Evolutionary conservation across 2,113 vertebrate species (phyloP).

Genomic region (Paracanthobrama guichenoti): DNA sequence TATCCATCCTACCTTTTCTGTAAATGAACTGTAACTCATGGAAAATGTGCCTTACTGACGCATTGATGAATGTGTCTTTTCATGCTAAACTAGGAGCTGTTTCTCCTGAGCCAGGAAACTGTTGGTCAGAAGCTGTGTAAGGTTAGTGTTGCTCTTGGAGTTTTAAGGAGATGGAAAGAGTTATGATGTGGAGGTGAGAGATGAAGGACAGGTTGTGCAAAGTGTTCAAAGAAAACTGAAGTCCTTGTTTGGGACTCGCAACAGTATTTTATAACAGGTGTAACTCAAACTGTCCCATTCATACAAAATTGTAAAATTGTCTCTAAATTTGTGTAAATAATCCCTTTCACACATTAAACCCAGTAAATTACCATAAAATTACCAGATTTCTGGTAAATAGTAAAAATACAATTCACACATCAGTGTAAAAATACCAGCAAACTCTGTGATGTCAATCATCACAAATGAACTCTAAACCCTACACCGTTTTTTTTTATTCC

Average conservation of each 20-base stretch:
- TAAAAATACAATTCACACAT: too few species aligned
- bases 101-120: slow-evolving; percentile 54
- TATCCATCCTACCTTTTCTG: neutral
- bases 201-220: slow-evolving; percentile 9
- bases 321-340: neutral
- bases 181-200: slow-evolving; percentile 36
- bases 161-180: slow-evolving; percentile 16
- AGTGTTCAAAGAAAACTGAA: slow-evolving; percentile 20
- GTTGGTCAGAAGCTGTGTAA: slow-evolving; percentile 32
- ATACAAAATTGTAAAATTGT: neutral
- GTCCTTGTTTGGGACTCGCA: neutral
- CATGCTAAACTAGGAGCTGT: slow-evolving; percentile 42
- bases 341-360: too few species aligned
- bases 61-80: slow-evolving; percentile 28
- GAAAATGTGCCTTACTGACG: slow-evolving; percentile 41
- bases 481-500: too few species aligned
- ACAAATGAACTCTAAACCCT: too few species aligned
- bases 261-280: neutral
- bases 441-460: too few species aligned
- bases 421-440: too few species aligned
- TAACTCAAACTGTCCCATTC: neutral
- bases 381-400: too few species aligned
- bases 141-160: slow-evolving; percentile 29
- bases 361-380: too few species aligned
- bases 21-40: slow-evolving; percentile 24